Base-by-base conservation (phyloP, 2,888 invertebrate genomes). In the Dynastes hyllus region DNA sequence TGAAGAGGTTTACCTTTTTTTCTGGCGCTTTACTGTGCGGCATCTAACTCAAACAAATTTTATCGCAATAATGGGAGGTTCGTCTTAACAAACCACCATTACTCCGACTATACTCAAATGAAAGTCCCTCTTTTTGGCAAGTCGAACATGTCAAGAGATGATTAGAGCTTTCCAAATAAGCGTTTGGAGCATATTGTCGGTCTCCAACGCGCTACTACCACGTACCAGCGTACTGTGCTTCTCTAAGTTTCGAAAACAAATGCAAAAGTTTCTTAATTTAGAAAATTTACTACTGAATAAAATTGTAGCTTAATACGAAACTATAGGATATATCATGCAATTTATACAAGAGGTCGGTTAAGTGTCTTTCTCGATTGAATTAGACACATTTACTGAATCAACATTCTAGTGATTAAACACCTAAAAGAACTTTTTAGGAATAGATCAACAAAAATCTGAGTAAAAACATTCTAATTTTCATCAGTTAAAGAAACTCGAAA, bases 91-190 rank as follows among this genome's bases (percentile, higher is more conserved):
- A 11, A 67, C 73, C 58, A 37, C 37, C 37, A 58, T 58, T 73
- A 58, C 58, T 40, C 73, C 58, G 58, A 73, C 73, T 61, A 40
- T 73, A 73, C 73, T 73, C 73, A 73, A 73, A 73, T 73, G 58
- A 58, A 73, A 73, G 73, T 73, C 73, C 63, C 32, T 58, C 55
- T 73, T 73, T 58, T n/a, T n/a, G n/a, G n/a, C n/a, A n/a, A n/a
- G n/a, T n/a, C n/a, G n/a, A n/a, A n/a, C n/a, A n/a, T n/a, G n/a
- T n/a, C n/a, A n/a, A n/a, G n/a, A n/a, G n/a, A n/a, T n/a, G n/a
- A n/a, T n/a, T 69, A 29, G 51, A 69, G 69, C 29, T 69, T 27
- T 27, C 37, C 71, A 71, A 71, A 55, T 73, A 73, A 58, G 16
- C 58, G 73, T 22, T 16, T 58, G 29, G 53, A 69, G 32, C 70